phyloP scores from a whole-genome alignment of 1,140 invertebrate species.

The Bilobella aurantiaca region DNA sequence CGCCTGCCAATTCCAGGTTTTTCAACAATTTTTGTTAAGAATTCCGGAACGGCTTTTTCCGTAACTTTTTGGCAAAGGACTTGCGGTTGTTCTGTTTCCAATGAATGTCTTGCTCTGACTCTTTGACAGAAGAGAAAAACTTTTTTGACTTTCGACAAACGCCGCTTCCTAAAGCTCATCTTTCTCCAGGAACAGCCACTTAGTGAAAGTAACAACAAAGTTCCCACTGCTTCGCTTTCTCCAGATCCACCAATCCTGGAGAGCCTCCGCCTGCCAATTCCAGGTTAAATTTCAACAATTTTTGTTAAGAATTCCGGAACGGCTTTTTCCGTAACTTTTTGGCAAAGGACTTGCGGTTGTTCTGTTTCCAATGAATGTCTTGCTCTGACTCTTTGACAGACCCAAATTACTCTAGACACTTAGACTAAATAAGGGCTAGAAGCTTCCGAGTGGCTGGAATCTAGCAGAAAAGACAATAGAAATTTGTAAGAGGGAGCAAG shows the following conservation, averaged over 20 bases:
- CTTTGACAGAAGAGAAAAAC: neutral
- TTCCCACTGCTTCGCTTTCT: no score
- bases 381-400: neutral
- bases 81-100: neutral
- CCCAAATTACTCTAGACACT: neutral
- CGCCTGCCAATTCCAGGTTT: no score
- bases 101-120: neutral
- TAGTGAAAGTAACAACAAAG: slow-evolving; percentile 3
- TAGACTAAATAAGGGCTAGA: slow-evolving; percentile 5
- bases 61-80: neutral
- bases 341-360: neutral
- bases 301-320: no score
- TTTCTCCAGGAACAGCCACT: neutral
- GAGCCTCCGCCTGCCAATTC: no score
- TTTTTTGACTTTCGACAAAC: neutral
- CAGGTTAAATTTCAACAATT: no score
- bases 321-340: no score
- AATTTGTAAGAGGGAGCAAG: no score
- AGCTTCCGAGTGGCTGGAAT: no score
- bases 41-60: no score
- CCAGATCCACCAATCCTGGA: neutral
- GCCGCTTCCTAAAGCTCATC: neutral
- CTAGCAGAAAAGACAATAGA: no score
- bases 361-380: slow-evolving; percentile 2
- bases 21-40: no score